Conservation (phyloP, 2,888 invertebrate genomes). For the Acanthosepion esculentum region DNA sequence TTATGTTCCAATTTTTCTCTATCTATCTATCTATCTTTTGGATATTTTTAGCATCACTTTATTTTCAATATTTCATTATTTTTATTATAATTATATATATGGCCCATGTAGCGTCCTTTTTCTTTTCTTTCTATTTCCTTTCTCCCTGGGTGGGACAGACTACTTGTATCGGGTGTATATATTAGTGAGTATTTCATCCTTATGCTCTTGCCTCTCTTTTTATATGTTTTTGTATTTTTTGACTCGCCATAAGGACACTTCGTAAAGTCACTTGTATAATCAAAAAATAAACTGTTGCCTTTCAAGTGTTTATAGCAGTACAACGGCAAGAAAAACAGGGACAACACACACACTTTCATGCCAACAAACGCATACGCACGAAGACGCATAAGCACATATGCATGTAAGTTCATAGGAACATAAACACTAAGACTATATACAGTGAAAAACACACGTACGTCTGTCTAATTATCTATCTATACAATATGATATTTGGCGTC, state of each 20-base stretch:
- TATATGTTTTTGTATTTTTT: not conserved
- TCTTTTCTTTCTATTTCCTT: no score
- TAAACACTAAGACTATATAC: not conserved
- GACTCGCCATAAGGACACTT: not conserved
- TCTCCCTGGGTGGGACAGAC: no score
- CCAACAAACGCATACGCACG: not conserved
- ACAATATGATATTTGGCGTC: no score
- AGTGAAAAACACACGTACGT: not conserved
- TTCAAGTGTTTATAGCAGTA: not conserved
- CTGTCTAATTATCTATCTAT: not conserved
- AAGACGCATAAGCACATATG: not conserved
- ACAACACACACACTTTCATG: not conserved
- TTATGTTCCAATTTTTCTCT: no score
- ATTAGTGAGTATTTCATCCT: not conserved
- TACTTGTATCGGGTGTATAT: not conserved
- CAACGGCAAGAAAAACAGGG: not conserved
- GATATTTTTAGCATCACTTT: not conserved
- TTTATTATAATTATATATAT: no score
- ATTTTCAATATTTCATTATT: not conserved
- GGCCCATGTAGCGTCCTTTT: no score
- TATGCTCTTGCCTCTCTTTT: not conserved
- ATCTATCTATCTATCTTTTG: not conserved
- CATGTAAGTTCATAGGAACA: not conserved
- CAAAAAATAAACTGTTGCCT: not conserved
- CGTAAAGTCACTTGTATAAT: not conserved